Evolutionary conservation across 1,140 invertebrate genomes (phyloP), one percentile per base, ranked within the genome.

Genomic region (Drosophila malerkotliana): DNA sequence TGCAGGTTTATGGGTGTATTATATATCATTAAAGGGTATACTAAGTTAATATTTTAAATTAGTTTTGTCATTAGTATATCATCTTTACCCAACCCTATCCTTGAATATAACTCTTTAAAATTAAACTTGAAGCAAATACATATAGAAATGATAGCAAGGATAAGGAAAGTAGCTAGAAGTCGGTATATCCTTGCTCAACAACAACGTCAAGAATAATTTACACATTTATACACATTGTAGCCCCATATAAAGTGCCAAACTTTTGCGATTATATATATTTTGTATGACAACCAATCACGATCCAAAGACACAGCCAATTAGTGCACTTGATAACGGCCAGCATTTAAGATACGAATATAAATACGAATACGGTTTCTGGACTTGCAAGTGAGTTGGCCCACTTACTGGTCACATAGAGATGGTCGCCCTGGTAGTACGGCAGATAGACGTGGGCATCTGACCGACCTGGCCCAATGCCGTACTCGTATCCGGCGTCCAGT

Each of bases 401-500:
- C 90, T 91, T 92, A 92, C 91, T 89, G 67, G 89, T 76, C 51
- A 92, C 71, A 79, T 80, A 90, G 39, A 88, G 79, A 73, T 74
- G 77, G 90, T 93, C 93, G 52, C 94, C 94, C 90, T 95, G 93
- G 88, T 93, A 94, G 92, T 94, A 95, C 62, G 94, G 94, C 81
- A 94, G 92, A 90, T 94, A 94, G 90, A 94, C 91, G 82, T 94
- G 94, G 68, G 93, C 93, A 71, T 94, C 93, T 79, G 93, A 92
- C 41, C 93, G 89, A 28, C 44, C 67, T 39, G 61, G 57, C 54
- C 84, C 80, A 82, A 91, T 83, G 79, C 90, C 87, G 76, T 81
- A 84, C 67, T 84, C 81, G 73, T 88, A 91, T 77, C 81, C 85
- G 49, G 83, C 73, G 77, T 91, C 91, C 89, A 91, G 88, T 90